A percentile compares a stretch with the other conserved stretches of the same genome.
phyloP scores from a whole-genome alignment of 2,113 vertebrate species.

The Calyptommatus sinebrachiatus region DNA sequence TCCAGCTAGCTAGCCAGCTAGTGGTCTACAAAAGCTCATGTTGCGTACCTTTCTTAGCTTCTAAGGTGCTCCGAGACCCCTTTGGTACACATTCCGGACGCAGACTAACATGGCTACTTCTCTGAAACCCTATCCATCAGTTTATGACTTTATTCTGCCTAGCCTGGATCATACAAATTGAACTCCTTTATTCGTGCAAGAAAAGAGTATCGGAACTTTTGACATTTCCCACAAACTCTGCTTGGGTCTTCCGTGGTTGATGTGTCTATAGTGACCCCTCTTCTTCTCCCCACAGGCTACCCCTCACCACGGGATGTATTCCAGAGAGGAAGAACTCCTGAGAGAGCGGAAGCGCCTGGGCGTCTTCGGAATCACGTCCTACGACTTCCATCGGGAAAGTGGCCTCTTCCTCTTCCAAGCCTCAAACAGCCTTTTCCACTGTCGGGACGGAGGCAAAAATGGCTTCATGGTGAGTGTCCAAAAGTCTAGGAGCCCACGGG shows the following conservation, averaged over 20 bases:
- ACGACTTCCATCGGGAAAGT: slow-evolving; percentile 90
- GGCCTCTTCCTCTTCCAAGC: slow-evolving; percentile 98
- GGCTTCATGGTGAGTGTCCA: slow-evolving; percentile 89
- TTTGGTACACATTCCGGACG: too few species aligned
- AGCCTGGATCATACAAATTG: too few species aligned
- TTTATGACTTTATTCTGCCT: too few species aligned
- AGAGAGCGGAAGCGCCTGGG: slow-evolving; percentile 92
- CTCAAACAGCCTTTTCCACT: slow-evolving; percentile 97
- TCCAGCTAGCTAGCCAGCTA: too few species aligned
- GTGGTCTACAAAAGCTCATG: too few species aligned
- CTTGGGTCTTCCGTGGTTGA: background rate
- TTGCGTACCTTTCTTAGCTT: too few species aligned
- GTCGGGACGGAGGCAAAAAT: slow-evolving; percentile 90
- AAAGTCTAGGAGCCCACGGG: background rate
- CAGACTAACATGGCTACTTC: too few species aligned
- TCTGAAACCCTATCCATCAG: too few species aligned
- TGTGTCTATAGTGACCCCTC: background rate
- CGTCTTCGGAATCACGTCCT: slow-evolving; percentile 95
- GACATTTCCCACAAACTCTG: background rate
- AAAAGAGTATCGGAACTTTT: background rate
- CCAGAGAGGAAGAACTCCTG: slow-evolving; percentile 91
- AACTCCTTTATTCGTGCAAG: background rate
- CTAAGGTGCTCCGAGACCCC: too few species aligned
- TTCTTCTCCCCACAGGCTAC: slow-evolving; percentile 78
- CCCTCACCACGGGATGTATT: slow-evolving; percentile 92